These are phyloP conservation scores for Saxicola maurus DNA, from an alignment of 2,797 vertebrate species.

Conservation along the genomic window DNA sequence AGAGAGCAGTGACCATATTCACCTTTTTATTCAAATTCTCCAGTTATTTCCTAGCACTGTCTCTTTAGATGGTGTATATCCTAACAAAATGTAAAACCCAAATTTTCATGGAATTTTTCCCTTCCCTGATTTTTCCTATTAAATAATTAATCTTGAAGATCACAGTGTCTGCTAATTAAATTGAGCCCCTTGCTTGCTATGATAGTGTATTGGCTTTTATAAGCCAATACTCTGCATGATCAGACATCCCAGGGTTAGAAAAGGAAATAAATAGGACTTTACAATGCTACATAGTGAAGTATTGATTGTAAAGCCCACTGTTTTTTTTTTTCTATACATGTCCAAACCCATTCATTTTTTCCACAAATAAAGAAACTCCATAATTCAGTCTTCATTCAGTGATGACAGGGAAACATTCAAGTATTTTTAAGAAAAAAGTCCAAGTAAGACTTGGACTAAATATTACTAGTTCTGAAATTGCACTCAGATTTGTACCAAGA, in stretches of 20 bases:
- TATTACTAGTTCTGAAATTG: background rate
- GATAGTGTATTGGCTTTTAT: background rate
- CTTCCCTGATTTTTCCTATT: background rate
- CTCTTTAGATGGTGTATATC: background rate
- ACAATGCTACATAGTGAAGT: background rate
- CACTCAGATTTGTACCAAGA: background rate
- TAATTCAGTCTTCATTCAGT: background rate
- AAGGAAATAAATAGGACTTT: background rate
- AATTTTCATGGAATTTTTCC: background rate
- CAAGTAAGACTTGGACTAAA: background rate
- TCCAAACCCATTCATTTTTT: background rate
- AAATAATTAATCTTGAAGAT: background rate
- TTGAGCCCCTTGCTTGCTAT: background rate
- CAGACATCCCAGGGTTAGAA: background rate
- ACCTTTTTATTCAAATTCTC: background rate
- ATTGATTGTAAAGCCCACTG: background rate
- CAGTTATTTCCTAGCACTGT: background rate
- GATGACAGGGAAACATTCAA: background rate
- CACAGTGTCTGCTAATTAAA: background rate
- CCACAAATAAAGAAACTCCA: background rate
- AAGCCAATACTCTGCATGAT: background rate
- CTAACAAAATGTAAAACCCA: background rate
- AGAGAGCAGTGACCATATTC: background rate
- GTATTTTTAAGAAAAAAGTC: background rate
- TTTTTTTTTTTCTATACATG: fast-evolving